Percentiles rank a stretch among this genome's conserved stretches.
phyloP scores from a whole-genome alignment of 2,888 invertebrate species.

The Carabus problematicus region DNA sequence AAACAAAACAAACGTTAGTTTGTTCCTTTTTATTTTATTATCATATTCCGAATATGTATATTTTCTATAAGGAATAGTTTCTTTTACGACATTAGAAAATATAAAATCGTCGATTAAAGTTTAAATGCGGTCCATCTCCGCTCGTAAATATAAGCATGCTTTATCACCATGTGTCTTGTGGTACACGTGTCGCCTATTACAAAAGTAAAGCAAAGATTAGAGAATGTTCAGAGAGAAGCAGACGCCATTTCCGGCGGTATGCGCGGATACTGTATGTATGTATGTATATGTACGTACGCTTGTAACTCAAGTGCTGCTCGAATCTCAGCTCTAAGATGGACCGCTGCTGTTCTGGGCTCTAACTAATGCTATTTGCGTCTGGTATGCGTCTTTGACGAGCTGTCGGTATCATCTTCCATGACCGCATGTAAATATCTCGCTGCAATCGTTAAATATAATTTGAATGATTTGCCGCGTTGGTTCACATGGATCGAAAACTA shows the following conservation, averaged over 20 bases:
- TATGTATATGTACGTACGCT: neutral
- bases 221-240: constrained; percentile 4
- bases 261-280: neutral
- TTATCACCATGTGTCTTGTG: neutral
- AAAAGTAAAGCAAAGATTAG: constrained; percentile 2
- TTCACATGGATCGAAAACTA: constrained; percentile 4
- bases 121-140: neutral
- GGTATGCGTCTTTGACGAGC: constrained; percentile 9
- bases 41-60: too few relatives aligned
- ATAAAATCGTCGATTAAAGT: too few relatives aligned
- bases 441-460: constrained; percentile 5
- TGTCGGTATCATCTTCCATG: constrained; percentile 3
- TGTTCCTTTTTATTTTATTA: too few relatives aligned
- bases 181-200: neutral
- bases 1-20: too few relatives aligned
- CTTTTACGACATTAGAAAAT: too few relatives aligned
- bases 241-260: constrained; percentile 6
- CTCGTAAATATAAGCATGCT: neutral
- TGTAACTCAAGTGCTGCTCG: constrained; percentile 6
- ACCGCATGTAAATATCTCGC: constrained; percentile 3
- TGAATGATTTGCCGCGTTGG: neutral
- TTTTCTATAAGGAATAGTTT: too few relatives aligned
- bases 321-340: neutral
- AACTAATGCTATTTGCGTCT: constrained; percentile 11
- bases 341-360: neutral